phyloP scores from a whole-genome alignment of 2,797 vertebrate genomes.

The Ptychobarbus kaznakovi region DNA sequence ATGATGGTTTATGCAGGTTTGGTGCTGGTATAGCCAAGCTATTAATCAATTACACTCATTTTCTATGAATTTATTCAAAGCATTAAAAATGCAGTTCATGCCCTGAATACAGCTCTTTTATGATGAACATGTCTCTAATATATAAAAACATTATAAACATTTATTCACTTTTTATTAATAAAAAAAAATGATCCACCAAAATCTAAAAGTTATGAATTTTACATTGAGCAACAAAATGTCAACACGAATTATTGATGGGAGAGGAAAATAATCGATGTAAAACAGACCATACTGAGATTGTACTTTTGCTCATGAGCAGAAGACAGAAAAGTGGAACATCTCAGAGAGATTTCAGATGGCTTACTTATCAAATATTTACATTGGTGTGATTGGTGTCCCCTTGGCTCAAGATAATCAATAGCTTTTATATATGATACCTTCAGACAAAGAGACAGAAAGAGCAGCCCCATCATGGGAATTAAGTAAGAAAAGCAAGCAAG shows the following conservation, averaged over 20 bases:
- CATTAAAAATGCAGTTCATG: background rate
- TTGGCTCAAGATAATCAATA: conserved; percentile 59
- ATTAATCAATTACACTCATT: background rate
- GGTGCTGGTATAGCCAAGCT: background rate
- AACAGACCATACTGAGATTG: background rate
- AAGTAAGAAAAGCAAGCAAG: conserved; percentile 29
- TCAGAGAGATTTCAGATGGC: conserved; percentile 40
- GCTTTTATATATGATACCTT: conserved; percentile 52
- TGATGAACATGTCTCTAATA: background rate
- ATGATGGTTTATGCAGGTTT: background rate
- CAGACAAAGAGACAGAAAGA: conserved; percentile 42
- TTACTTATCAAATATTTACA: conserved; percentile 63
- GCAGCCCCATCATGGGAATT: conserved; percentile 23
- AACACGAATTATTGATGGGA: background rate
- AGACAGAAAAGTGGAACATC: conserved; percentile 41
- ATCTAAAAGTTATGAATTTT: background rate
- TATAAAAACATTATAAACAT: background rate
- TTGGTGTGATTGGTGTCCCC: conserved; percentile 46
- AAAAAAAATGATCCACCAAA: background rate
- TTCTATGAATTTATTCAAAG: background rate
- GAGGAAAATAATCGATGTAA: conserved; percentile 3
- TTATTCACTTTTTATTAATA: background rate
- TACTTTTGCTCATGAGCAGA: conserved; percentile 4
- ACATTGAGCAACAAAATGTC: conserved; percentile 5
- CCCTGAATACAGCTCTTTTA: background rate